A percentile compares a stretch with the other conserved stretches of the same genome.
These are phyloP conservation scores for Nebria ingens DNA, from an alignment of 1,140 invertebrate species.

Conservation along the genomic window DNA sequence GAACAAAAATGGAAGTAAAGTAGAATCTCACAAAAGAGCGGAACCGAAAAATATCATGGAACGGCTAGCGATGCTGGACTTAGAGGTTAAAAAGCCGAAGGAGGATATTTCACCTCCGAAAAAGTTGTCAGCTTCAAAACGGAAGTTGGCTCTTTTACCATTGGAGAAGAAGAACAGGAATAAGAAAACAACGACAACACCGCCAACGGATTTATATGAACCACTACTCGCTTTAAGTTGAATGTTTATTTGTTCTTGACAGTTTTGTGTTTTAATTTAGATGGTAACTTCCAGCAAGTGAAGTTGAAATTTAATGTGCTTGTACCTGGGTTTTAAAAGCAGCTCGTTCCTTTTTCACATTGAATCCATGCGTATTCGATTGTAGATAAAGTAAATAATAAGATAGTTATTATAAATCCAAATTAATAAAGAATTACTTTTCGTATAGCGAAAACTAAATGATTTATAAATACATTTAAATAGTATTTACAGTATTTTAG, in stretches of 20 bases:
- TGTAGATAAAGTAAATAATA: no score
- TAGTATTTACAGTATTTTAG: background rate
- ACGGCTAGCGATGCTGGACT: conserved; percentile 58
- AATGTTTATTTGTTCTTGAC: conserved; percentile 18
- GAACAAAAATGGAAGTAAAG: conserved; percentile 49
- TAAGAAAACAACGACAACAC: conserved; percentile 33
- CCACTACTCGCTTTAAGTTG: conserved; percentile 58
- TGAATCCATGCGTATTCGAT: no score
- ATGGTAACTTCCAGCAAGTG: no score
- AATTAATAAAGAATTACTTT: background rate
- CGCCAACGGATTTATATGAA: conserved; percentile 38
- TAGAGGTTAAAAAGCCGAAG: conserved; percentile 39
- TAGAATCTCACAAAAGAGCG: background rate
- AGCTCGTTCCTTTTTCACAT: background rate
- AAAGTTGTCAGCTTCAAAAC: conserved; percentile 47
- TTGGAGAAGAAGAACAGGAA: conserved; percentile 47
- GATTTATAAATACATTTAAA: background rate
- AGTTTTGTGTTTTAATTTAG: background rate
- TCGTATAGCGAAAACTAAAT: background rate
- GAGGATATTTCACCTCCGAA: conserved; percentile 34
- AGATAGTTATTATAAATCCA: no score
- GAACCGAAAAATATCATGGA: conserved; percentile 71
- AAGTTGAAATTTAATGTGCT: background rate
- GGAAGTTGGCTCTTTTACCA: conserved; percentile 55
- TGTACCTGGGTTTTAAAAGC: background rate